Conservation (phyloP, 2,797 vertebrate species). For the Girardinus metallicus region DNA sequence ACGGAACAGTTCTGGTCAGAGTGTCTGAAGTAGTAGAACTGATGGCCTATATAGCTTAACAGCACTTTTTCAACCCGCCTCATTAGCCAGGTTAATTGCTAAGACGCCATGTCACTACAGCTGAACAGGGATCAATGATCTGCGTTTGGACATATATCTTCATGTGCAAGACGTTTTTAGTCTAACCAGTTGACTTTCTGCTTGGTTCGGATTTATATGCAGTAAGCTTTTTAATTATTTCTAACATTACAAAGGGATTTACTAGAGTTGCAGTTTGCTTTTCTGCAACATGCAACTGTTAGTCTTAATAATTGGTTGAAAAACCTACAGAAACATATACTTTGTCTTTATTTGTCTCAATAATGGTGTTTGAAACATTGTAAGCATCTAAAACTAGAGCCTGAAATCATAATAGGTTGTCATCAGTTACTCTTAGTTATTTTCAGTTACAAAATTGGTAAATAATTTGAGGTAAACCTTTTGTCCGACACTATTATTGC, state of each 20-base stretch:
- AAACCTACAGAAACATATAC: neutral
- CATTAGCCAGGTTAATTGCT: conserved; percentile 68
- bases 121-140: conserved; percentile 46
- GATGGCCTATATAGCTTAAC: conserved; percentile 56
- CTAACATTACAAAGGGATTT: neutral
- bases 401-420: neutral
- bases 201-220: neutral
- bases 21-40: conserved; percentile 52
- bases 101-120: conserved; percentile 42
- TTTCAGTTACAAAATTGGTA: neutral
- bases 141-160: conserved; percentile 26
- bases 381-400: neutral
- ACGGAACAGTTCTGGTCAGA: conserved; percentile 43
- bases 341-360: neutral
- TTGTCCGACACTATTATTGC: neutral
- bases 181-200: conserved; percentile 2
- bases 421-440: neutral
- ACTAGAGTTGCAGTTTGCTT: neutral
- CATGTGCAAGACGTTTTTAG: neutral
- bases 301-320: neutral
- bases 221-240: neutral
- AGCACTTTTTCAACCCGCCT: conserved; percentile 43
- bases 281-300: neutral
- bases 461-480: neutral
- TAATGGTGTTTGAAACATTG: neutral